Evolutionary conservation across 2,888 invertebrate genomes (phyloP), one percentile per base, ranked within the genome.

Genomic region (Melikaiella ostensackeni): DNA sequence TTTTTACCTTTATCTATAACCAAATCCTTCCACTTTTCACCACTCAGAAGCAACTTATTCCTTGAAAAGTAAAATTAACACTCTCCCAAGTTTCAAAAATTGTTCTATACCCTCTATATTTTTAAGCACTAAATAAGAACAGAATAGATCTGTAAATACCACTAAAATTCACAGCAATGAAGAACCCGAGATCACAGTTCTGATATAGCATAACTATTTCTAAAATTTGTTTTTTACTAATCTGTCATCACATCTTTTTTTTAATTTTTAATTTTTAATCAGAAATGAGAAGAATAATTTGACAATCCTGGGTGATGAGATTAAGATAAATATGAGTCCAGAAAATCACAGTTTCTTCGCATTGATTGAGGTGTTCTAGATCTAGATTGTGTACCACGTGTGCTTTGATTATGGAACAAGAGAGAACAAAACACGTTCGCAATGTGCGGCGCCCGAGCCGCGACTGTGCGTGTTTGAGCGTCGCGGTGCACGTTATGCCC

Each of bases 401-500:
- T 50, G 30, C n/a, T 50, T n/a, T n/a, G 27, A 64, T 21, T 42
- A 50, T 9, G 13, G 19, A 50, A 30, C 21, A 50, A n/a, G 50
- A 33, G 77, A 82, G 80, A 76, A 77, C 62, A 46, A 78, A 78
- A 76, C 78, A 83, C 88, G 86, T 88, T 87, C 88, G 88, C 81
- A 86, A 84, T 86, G 87, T 86, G 88, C 90, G 91, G 89, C 91
- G 88, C 86, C 89, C 89, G 86, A 88, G 88, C 90, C 91, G 90
- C 91, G 88, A 91, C 90, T 90, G 91, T 90, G 88, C 87, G 86
- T 87, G 81, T 83, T 81, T 84, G 84, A 87, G 87, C 88, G 89
- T 88, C 89, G 90, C 90, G 89, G 89, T 88, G 89, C 89, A 87
- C 87, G 89, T 87, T 88, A 88, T 90, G 89, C 88, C 90, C 89